These are phyloP conservation scores for Bombus picipes DNA, from an alignment of 1,140 invertebrate genomes.

Conservation along the genomic window DNA sequence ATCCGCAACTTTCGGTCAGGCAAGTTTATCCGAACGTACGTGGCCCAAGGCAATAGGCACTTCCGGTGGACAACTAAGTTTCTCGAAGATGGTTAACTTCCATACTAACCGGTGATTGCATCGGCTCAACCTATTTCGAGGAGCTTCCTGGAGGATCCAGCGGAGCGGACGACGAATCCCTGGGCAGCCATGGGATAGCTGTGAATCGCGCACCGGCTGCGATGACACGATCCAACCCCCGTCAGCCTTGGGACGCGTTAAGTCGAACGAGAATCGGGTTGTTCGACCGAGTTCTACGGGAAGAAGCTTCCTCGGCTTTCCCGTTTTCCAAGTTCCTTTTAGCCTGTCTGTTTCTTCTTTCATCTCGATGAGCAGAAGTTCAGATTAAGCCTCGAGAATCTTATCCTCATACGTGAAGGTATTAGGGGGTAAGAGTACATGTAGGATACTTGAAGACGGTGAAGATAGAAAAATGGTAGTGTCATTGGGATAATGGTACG, in stretches of 20 bases:
- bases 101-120: conserved; percentile 49
- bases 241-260: neutral
- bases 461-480: neutral
- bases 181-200: neutral
- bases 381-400: neutral
- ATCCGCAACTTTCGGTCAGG: conserved; percentile 45
- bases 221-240: conserved; percentile 31
- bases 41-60: conserved; percentile 40
- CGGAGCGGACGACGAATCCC: neutral
- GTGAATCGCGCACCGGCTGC: conserved; percentile 41
- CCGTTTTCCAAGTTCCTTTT: neutral
- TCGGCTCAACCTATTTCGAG: conserved; percentile 53
- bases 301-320: neutral
- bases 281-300: neutral
- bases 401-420: neutral
- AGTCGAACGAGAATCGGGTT: neutral
- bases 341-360: neutral
- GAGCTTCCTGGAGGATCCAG: conserved; percentile 4
- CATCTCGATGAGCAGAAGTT: neutral
- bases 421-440: neutral
- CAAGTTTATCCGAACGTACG: conserved; percentile 44
- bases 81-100: conserved; percentile 56
- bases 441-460: neutral
- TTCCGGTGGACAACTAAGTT: conserved; percentile 60
- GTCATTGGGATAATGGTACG: too few relatives aligned